phyloP scores from a whole-genome alignment of 2,888 invertebrate species.

The Ochropacha duplaris region DNA sequence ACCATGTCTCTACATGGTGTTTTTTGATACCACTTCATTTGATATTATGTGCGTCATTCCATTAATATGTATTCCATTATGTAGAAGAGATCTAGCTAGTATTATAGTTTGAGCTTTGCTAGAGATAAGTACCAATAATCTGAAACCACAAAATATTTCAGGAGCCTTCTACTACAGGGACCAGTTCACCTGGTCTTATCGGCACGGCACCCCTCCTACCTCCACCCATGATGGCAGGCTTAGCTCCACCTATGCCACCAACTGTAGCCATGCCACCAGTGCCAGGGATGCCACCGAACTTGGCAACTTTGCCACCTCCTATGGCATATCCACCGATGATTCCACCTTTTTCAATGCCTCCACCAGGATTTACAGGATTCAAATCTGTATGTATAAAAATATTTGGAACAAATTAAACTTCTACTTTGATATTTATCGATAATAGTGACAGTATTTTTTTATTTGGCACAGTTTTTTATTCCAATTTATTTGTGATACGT shows the following conservation, averaged over 20 bases:
- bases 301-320: slow-evolving; percentile 71
- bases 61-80: no score
- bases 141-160: slow-evolving; percentile 20
- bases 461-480: no score
- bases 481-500: no score
- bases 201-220: slow-evolving; percentile 58
- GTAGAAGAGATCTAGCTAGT: no score
- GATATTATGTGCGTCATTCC: no score
- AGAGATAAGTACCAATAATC: no score
- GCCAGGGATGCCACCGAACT: slow-evolving; percentile 70
- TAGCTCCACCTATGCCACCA: slow-evolving; percentile 79
- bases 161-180: slow-evolving; percentile 65
- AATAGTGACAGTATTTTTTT: no score
- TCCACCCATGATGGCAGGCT: slow-evolving; percentile 68
- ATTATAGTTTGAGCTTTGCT: no score
- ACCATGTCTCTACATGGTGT: no score
- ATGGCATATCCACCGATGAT: slow-evolving; percentile 85
- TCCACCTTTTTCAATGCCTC: slow-evolving; percentile 90
- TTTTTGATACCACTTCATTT: no score
- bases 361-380: slow-evolving; percentile 87
- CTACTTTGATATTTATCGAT: no score
- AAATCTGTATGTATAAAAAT: slow-evolving; percentile 51
- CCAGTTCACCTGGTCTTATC: slow-evolving; percentile 69
- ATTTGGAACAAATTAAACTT: background rate
- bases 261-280: slow-evolving; percentile 79